Evolutionary conservation across 2,888 invertebrate species (phyloP).

Genomic region (Antheraea assamensis): DNA sequence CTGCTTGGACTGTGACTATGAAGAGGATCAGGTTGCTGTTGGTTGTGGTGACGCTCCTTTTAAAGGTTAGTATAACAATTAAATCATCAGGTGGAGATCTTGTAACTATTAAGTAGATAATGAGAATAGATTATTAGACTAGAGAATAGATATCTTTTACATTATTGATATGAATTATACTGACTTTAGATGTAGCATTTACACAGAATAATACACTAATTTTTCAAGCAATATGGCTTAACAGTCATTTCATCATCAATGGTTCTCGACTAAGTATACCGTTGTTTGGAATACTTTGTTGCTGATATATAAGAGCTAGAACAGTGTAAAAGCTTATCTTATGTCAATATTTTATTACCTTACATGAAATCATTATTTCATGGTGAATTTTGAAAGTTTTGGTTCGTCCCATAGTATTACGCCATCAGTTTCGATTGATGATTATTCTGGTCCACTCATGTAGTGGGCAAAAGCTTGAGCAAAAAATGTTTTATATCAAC

Average conservation of each 20-base stretch:
- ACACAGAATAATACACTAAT: neutral
- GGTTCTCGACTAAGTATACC: neutral
- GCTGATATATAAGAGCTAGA: neutral
- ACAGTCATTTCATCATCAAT: neutral
- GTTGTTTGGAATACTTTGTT: neutral
- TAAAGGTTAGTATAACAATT: conserved; percentile 61
- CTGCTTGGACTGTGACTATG: conserved; percentile 74
- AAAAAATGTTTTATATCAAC: neutral
- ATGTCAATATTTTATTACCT: neutral
- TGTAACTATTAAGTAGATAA: neutral
- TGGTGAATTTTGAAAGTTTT: no score
- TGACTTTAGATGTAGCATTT: neutral
- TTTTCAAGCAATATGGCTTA: neutral
- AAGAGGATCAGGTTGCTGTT: conserved; percentile 77
- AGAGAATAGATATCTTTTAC: no score
- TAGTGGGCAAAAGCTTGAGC: neutral
- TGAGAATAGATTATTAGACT: neutral
- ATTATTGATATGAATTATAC: no score
- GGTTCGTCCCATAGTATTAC: neutral
- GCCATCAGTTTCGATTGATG: neutral
- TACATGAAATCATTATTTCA: no score
- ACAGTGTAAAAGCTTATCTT: neutral
- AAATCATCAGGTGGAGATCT: neutral
- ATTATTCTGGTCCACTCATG: neutral
- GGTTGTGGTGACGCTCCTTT: conserved; percentile 72